These are phyloP conservation scores for Cosmia trapezina DNA, from an alignment of 2,888 invertebrate genomes.

Conservation along the genomic window DNA sequence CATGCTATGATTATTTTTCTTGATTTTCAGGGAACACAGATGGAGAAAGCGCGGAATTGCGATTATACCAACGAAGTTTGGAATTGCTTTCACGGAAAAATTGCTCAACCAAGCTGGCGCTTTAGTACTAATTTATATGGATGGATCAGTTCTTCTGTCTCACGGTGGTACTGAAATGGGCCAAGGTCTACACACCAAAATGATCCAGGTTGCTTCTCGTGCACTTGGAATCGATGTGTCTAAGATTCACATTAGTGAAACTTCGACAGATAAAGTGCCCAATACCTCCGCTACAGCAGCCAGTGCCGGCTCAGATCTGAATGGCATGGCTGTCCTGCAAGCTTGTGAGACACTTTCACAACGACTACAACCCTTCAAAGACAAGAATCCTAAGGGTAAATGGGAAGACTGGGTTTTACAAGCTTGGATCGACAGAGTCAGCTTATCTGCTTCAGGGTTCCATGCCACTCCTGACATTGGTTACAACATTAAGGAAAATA, in stretches of 20 bases:
- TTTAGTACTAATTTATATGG: conserved; percentile 95
- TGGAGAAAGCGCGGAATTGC: conserved; percentile 97
- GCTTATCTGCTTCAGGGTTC: conserved; percentile 96
- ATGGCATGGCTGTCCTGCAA: conserved; percentile 96
- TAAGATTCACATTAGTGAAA: conserved; percentile 95
- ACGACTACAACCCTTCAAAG: conserved; percentile 93
- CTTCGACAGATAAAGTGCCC: conserved; percentile 97
- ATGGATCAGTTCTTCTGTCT: conserved; percentile 96
- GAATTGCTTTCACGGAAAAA: conserved; percentile 94
- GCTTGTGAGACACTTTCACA: conserved; percentile 94
- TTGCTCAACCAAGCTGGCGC: conserved; percentile 97
- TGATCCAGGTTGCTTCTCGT: conserved; percentile 97
- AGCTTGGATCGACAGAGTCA: conserved; percentile 94
- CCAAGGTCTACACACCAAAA: conserved; percentile 98
- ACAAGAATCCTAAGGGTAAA: conserved; percentile 93
- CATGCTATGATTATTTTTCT: not conserved
- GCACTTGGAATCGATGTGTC: conserved; percentile 92
- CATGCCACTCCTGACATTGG: conserved; percentile 94
- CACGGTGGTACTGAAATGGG: conserved; percentile 99
- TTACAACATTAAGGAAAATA: conserved; percentile 92
- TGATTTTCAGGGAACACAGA: conserved; percentile 91
- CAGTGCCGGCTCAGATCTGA: conserved; percentile 96
- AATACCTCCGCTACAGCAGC: conserved; percentile 97
- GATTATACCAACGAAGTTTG: conserved; percentile 95
- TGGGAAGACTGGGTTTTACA: conserved; percentile 96